Evolutionary conservation across 2,888 invertebrate genomes (phyloP).

Genomic region (Drosophila kanekoi): DNA sequence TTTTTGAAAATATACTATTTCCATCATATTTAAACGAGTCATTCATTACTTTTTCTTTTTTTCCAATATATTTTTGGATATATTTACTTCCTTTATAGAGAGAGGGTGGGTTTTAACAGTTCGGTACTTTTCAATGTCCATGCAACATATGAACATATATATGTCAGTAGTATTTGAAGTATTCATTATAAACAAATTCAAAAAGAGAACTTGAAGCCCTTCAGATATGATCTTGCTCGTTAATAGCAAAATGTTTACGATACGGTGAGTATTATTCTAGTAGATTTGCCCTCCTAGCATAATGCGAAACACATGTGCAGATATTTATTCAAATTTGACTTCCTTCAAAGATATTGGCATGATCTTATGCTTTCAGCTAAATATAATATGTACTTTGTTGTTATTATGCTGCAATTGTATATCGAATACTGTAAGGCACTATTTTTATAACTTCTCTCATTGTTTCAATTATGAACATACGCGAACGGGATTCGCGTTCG

Average conservation of each 20-base stretch:
- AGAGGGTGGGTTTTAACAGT: too few species aligned
- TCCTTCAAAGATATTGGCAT: slow-evolving; percentile 4
- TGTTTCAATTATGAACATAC: slow-evolving; percentile 3
- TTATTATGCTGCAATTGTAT: slow-evolving; percentile 7
- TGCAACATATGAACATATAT: not conserved
- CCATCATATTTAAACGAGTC: too few species aligned
- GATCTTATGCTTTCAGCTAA: not conserved
- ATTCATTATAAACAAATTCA: not conserved
- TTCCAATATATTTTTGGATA: too few species aligned
- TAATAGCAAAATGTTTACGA: slow-evolving; percentile 3
- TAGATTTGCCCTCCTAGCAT: slow-evolving; percentile 45
- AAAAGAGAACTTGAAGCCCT: too few species aligned
- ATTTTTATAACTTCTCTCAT: slow-evolving; percentile 22
- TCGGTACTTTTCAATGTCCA: too few species aligned
- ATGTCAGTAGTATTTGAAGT: too few species aligned
- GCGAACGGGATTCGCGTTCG: too few species aligned
- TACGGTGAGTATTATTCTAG: slow-evolving; percentile 23
- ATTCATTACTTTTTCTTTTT: too few species aligned
- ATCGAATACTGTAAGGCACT: slow-evolving; percentile 9
- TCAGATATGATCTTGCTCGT: not conserved
- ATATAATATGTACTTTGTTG: not conserved
- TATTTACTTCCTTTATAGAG: too few species aligned
- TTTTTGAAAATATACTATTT: too few species aligned
- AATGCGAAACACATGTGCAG: slow-evolving; percentile 60
- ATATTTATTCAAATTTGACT: slow-evolving; percentile 13